Percentiles rank a stretch among this genome's conserved stretches.
Evolutionary conservation across 1,140 invertebrate genomes (phyloP).

Genomic region (Zophobas atratus): DNA sequence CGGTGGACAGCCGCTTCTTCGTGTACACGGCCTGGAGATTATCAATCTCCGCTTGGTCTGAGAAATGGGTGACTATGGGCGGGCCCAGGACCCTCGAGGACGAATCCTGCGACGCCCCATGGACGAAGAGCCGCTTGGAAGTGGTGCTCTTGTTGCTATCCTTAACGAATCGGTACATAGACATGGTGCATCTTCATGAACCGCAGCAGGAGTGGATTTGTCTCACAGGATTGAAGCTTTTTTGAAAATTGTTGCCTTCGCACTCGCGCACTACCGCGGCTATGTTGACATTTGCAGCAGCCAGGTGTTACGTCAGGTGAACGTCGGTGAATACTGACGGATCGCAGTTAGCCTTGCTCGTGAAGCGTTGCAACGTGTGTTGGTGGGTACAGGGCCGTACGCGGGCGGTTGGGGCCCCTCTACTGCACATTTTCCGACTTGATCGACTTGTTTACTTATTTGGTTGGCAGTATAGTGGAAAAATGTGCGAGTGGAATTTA

Average conservation of each 20-base stretch:
- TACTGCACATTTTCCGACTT: slow-evolving; percentile 8
- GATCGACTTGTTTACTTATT: slow-evolving; percentile 36
- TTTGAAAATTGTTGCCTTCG: not conserved
- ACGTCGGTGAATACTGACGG: slow-evolving; percentile 58
- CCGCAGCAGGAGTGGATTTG: slow-evolving; percentile 8
- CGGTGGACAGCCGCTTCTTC: slow-evolving; percentile 86
- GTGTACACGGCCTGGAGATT: slow-evolving; percentile 82
- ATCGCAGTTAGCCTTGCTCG: slow-evolving; percentile 47
- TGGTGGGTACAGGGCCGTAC: slow-evolving; percentile 63
- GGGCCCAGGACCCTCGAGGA: slow-evolving; percentile 66
- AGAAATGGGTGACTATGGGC: slow-evolving; percentile 62
- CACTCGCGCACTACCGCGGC: not conserved
- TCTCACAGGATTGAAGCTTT: not conserved
- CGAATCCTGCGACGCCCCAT: slow-evolving; percentile 77
- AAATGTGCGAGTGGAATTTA: slow-evolving; percentile 4
- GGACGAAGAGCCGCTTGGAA: slow-evolving; percentile 80
- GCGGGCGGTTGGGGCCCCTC: slow-evolving; percentile 56
- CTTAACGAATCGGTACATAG: slow-evolving; percentile 83
- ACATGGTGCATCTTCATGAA: slow-evolving; percentile 64
- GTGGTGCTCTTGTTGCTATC: slow-evolving; percentile 66
- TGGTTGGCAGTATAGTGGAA: slow-evolving; percentile 8
- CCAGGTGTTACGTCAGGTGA: slow-evolving; percentile 65
- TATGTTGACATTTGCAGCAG: slow-evolving; percentile 44
- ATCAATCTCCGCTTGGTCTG: slow-evolving; percentile 60
- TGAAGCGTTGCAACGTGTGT: slow-evolving; percentile 51